Base-by-base conservation (phyloP, 2,888 invertebrate species). In the Nomada ruficornis region DNA sequence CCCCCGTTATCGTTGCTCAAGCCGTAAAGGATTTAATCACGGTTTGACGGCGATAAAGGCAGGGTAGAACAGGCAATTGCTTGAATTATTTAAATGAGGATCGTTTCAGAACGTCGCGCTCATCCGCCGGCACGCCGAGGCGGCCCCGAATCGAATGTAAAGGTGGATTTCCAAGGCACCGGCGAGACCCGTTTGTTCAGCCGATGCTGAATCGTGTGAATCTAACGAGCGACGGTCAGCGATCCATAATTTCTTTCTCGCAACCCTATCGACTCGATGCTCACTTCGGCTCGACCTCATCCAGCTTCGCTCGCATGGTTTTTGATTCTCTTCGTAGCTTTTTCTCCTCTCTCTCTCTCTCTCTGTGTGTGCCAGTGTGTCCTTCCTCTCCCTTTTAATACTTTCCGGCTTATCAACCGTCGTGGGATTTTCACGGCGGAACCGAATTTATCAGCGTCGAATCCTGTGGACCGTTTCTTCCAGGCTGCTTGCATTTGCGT, bases 401-500 rank as follows among this genome's bases (percentile, higher is more conserved):
- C 65, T 29, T 76, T 15, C 3, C 52, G 63, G 55, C 54, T 85
- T 74, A 76, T 85, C 67, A 77, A 62, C 44, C 54, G 63, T 47
- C 47, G n/a, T 59, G 10, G 60, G 70, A 71, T 70, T 73, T 80
- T 52, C 62, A 67, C 55, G 36, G 15, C 42, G 26, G 10, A 52
- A 68, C 20, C 13, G 29, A 81, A 81, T 59, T 84, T 77, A 55
- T 68, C 74, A 26, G 50, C n/a, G 44, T 55, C 55, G 52, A 55
- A 55, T 54, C 59, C 26, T 36, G 62, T 57, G 20, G 29, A 68
- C 55, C 36, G 36, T 68, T 73, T 60, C 54, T 36, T 26, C 54
- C 44, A 11, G 18, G 26, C 55, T 57, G 29, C 59, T 65, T 68
- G 63, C 74, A 80, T 81, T 83, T 77, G 70, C 76, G 76, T 86